Evolutionary conservation across 2,888 invertebrate genomes (phyloP), one percentile per base, ranked within the genome.

Genomic region (Troides aeacus): DNA sequence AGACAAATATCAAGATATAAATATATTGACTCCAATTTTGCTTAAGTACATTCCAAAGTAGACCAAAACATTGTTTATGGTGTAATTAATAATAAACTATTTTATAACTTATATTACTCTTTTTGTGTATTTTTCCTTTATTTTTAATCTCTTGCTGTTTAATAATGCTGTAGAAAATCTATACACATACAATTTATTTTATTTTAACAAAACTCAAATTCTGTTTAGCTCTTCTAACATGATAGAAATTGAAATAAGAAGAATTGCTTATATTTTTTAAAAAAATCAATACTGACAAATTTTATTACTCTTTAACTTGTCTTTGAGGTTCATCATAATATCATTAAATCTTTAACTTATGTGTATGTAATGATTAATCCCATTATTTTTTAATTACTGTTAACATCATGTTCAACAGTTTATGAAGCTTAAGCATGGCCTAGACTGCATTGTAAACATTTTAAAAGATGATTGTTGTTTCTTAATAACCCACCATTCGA

Each of bases 211-310:
- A 30, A 30, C 30, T 30, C 30, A 30, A 3, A 12, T 15, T 46
- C 15, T 46, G 4, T 46, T 46, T 46, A 46, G 15, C 46, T 15
- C 15, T 46, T 46, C 2, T 15, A 46, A 46, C 10, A 15, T 73
- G 70, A 74, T 72, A 72, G 73, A 73, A 72, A 46, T 15, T 17
- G 46, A 4, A 46, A 46, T 15, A 12, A 46, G 42, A 42, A 42
- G 42, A 42, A 42, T 12, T 15, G 12, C 2, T 15, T 12, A 15
- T 21, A 21, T 21, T 46, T 30, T 30, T 30, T 30, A 4, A 3
- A 17, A 42, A 46, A 46, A 46, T 15, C 12, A 46, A 46, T 15
- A 1, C 12, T n/a, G 18, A n/a, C 18, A 12, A 53, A 53, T 7
- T 53, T 53, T 53, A n/a, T 53, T n/a, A 53, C 53, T 53, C n/a